phyloP scores from a whole-genome alignment of 2,888 invertebrate genomes.

The Hipparchia semele region DNA sequence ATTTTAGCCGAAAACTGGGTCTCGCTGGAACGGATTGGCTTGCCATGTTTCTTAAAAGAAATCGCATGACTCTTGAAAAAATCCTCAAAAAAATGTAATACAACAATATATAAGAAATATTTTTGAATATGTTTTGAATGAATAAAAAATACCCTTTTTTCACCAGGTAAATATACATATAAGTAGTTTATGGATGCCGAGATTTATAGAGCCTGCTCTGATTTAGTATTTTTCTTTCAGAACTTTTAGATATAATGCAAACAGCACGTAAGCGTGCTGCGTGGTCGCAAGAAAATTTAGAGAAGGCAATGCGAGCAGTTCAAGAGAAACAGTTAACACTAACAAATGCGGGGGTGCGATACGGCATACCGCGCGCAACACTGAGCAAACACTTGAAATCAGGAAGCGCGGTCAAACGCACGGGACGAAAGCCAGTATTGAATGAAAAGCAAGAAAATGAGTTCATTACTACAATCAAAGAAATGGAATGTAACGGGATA shows the following conservation, averaged over 20 bases:
- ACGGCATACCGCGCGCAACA: constrained; percentile 11
- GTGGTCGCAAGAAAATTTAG: constrained; percentile 9
- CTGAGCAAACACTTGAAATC: not conserved
- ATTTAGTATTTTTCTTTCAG: not conserved
- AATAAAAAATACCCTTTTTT: too few relatives aligned
- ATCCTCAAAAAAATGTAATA: too few relatives aligned
- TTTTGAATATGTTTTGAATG: too few relatives aligned
- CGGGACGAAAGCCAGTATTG: not conserved
- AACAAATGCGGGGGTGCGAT: not conserved
- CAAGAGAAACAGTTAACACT: not conserved
- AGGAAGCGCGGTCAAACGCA: constrained; percentile 1
- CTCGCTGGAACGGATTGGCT: constrained; percentile 7
- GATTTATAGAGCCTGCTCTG: too few relatives aligned
- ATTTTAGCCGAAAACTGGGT: not conserved
- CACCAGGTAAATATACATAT: too few relatives aligned
- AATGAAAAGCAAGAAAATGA: constrained; percentile 6
- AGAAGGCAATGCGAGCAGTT: constrained; percentile 1
- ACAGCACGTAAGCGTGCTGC: not conserved
- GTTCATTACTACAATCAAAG: not conserved
- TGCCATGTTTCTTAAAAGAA: not conserved
- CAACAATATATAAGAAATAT: too few relatives aligned
- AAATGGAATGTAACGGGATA: not conserved
- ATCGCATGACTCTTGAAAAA: not conserved
- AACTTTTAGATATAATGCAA: not conserved
- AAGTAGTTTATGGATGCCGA: too few relatives aligned